phyloP scores from a whole-genome alignment of 2,797 vertebrate species.

The Sternarchorhynchus goeldii region DNA sequence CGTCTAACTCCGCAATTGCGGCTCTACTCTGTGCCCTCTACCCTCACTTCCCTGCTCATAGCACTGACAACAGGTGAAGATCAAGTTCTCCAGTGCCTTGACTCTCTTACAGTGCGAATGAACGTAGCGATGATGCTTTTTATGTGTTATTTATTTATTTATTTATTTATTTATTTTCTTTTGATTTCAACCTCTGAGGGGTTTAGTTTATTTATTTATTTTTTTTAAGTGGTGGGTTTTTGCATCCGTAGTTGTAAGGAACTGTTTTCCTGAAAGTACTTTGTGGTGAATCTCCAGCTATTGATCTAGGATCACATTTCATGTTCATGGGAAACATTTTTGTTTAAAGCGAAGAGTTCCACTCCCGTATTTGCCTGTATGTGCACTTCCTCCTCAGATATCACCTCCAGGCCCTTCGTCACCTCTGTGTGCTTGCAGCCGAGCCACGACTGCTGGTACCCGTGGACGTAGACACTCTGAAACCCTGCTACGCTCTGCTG shows the following conservation, averaged over 20 bases:
- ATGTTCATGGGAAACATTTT: neutral
- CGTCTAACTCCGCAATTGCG: constrained; percentile 94
- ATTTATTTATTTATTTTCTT: neutral
- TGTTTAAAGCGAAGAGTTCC: neutral
- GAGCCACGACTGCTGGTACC: constrained; percentile 93
- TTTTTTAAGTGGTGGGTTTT: neutral
- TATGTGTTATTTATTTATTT: too few relatives aligned
- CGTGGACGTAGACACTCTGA: constrained; percentile 91
- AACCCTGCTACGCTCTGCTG: constrained; percentile 91
- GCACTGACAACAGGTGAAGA: constrained; percentile 94
- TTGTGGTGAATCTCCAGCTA: neutral
- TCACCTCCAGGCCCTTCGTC: constrained; percentile 94
- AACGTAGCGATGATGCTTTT: neutral
- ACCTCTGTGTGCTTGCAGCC: constrained; percentile 90
- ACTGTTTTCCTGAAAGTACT: neutral
- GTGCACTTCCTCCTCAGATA: constrained; percentile 74
- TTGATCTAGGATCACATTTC: neutral
- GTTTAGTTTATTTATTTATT: neutral
- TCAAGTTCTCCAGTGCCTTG: neutral
- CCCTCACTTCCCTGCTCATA: constrained; percentile 96
- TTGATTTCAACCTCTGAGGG: neutral
- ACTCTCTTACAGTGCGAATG: neutral
- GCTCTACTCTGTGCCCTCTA: constrained; percentile 96
- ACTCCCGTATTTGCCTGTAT: neutral
- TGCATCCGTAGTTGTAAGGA: neutral